Percentiles rank a stretch among this genome's conserved stretches.
Evolutionary conservation across 2,797 vertebrate genomes (phyloP).

Genomic region (Onychomys torridus): DNA sequence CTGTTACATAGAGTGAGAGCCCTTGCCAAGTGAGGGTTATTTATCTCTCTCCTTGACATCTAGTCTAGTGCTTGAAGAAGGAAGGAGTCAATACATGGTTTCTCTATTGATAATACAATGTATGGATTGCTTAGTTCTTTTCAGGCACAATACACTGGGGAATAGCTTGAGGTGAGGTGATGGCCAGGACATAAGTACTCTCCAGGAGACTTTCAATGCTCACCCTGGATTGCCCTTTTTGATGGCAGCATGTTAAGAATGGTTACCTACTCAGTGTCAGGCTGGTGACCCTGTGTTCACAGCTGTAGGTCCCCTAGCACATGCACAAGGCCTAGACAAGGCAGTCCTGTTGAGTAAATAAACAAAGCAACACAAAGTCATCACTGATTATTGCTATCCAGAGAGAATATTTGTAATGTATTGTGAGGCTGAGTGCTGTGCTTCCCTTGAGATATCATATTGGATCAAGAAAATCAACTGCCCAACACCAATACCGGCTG

Average conservation of each 20-base stretch:
- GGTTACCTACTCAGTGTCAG: not conserved
- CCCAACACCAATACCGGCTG: not conserved
- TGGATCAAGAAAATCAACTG: slow-evolving; percentile 16
- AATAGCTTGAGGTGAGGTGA: not conserved
- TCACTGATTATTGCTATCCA: not conserved
- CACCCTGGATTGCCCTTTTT: not conserved
- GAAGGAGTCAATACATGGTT: not conserved
- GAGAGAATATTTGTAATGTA: not conserved
- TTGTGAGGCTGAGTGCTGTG: not conserved
- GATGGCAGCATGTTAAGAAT: not conserved
- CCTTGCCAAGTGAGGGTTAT: not conserved
- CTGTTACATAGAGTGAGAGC: not conserved
- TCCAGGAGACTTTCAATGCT: not conserved
- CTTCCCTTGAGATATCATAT: not conserved
- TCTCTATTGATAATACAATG: not conserved
- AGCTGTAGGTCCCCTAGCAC: not conserved
- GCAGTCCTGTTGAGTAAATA: not conserved
- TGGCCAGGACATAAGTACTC: not conserved
- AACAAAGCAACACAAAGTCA: not conserved
- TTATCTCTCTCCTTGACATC: not conserved
- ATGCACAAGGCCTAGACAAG: not conserved
- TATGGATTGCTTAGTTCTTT: not conserved
- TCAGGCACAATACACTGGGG: not conserved
- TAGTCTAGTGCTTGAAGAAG: not conserved
- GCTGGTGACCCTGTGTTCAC: too few species aligned